Conservation (phyloP, 2,113 vertebrate species). For the Upupa epops region DNA sequence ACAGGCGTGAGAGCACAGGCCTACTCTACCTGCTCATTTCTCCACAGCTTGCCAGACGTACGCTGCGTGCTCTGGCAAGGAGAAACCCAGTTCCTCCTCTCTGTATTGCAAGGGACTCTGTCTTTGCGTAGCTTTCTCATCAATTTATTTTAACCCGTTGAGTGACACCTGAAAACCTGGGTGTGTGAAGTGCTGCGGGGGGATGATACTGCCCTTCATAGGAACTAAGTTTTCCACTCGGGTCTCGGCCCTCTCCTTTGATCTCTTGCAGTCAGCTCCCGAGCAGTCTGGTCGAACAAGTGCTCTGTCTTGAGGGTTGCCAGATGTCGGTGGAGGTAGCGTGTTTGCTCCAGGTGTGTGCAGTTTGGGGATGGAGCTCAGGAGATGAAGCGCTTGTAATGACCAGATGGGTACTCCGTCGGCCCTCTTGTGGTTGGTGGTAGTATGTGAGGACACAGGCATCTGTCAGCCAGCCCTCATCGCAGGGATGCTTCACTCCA, state of each 20-base stretch:
- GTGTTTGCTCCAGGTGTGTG: neutral
- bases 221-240: neutral
- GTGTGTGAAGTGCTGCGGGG: neutral
- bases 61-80: neutral
- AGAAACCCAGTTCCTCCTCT: neutral
- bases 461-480: neutral
- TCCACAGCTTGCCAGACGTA: neutral
- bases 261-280: neutral
- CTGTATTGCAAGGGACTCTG: neutral
- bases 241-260: neutral
- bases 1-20: neutral
- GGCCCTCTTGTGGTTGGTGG: slow-evolving; percentile 31
- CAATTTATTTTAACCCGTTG: neutral
- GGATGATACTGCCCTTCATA: neutral
- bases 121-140: neutral
- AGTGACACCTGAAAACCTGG: neutral
- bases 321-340: neutral
- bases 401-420: neutral
- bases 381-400: neutral
- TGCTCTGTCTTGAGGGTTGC: neutral
- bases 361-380: neutral
- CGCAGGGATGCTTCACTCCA: neutral
- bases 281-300: accelerated
- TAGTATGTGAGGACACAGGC: neutral
- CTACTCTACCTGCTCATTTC: neutral